phyloP scores from a whole-genome alignment of 2,888 invertebrate genomes.

The Macrosiphum euphorbiae region DNA sequence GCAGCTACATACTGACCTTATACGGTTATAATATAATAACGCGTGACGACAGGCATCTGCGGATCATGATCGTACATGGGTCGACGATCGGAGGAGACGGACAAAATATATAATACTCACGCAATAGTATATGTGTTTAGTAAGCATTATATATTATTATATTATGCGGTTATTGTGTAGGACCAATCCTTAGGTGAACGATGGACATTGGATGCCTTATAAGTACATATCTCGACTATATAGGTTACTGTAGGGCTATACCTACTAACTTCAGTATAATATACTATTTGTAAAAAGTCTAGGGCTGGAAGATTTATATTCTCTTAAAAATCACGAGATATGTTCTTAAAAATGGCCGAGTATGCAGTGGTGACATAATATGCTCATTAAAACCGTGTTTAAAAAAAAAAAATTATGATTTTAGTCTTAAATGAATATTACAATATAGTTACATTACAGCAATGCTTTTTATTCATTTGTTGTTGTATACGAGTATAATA shows the following conservation, averaged over 20 bases:
- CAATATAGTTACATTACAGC: not conserved
- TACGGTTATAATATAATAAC: not conserved
- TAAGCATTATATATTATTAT: not conserved
- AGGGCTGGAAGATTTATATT: not conserved
- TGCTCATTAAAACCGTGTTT: not conserved
- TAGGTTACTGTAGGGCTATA: not conserved
- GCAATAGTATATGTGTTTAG: not conserved
- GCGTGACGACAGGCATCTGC: not conserved
- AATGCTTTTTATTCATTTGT: not conserved
- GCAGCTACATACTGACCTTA: not conserved
- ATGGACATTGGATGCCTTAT: not conserved
- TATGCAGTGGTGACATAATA: not conserved
- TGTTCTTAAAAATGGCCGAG: not conserved
- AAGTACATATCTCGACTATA: not conserved
- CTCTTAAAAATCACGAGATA: not conserved
- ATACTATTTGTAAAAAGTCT: not conserved
- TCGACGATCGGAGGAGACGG: not conserved
- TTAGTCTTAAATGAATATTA: not conserved
- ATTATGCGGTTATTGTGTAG: not conserved
- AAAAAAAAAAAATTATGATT: not conserved
- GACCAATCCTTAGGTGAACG: not conserved
- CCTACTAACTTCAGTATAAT: not conserved
- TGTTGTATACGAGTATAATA: not conserved
- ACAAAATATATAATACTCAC: not conserved
- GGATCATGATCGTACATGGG: not conserved